Base-by-base conservation (phyloP, 2,113 vertebrate species). In the Toxostoma redivivum region DNA sequence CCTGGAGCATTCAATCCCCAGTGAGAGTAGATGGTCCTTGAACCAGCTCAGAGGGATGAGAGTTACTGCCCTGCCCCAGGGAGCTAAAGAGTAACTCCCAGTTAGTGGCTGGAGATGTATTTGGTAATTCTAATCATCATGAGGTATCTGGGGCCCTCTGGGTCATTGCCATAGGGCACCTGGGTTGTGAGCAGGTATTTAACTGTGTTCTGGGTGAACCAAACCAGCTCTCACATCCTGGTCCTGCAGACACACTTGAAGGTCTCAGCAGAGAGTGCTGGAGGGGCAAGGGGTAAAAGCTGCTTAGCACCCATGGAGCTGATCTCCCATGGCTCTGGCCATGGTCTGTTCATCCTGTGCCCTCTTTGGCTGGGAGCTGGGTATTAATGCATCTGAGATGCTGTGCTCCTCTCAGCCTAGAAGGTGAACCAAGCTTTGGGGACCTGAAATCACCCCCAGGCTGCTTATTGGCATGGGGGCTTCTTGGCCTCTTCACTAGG, bases 51-150 rank as follows among this genome's bases (percentile, higher is more conserved):
- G 0, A 4, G 60, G 73, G 57, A 21, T 54, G 10, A 64, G 81
- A 91, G 54, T 77, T 67, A 76, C 84, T 90, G 15, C 35, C 35
- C 50, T 45, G n/a, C 47, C 81, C 70, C 40, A 22, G 81, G 70
- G 73, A 87, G 60, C n/a, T 94, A 67, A 88, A 61, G 57, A 24
- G 53, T 86, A 92, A 89, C 81, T 72, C 53, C 70, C 78, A 94
- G 44, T 70, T 70, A 94, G 81, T 2, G 2, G 10, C 57, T 79
- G 54, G 62, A 64, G 89, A 77, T 62, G 77, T 87, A 91, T 12
- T 66, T 69, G 73, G 33, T 87, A 90, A 85, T 85, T 96, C 53
- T 72, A 58, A 73, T 82, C 61, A 89, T 72, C 25, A 37, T 71
- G 31, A 91, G 25, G 15, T 57, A 28, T 50, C 89, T 82, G 70